Evolutionary conservation across 2,888 invertebrate species (phyloP), one percentile per base, ranked within the genome.

Genomic region (Leptogaster cylindrica): DNA sequence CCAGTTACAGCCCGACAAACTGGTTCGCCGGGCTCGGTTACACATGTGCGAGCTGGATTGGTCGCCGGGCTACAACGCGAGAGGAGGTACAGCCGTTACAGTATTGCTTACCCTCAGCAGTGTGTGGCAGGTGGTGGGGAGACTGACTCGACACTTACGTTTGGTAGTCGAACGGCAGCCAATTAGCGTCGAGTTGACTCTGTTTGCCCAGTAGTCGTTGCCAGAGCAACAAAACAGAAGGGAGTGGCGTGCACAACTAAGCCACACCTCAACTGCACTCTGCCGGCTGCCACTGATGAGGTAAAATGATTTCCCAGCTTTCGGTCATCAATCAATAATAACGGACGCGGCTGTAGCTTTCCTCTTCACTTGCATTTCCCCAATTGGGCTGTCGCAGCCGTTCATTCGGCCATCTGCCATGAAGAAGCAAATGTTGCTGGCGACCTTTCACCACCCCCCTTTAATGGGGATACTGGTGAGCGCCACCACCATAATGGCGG

Each of bases 281-380:
- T n/a, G 41, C 16, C 16, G 14, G 4, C 18, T 39, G 18, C 20
- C 20, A 28, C 31, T 23, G 41, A 33, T 25, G 41, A 14, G 23
- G 23, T 12, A 14, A 33, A 51, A 41, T 51, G 64, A 67, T 67
- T 67, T 63, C 44, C 46, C 44, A 67, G 64, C 63, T 67, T 67
- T 31, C 33, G 44, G 64, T 18, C 67, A 23, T 27, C 48, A 52
- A 67, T 67, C 39, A 39, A 67, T n/a, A n/a, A n/a, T 64, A 64
- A 5, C 44, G 44, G 44, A 44, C 28, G 61, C 8, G n/a, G 20
- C 12, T 46, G 44, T 28, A n/a, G 55, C 25, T 20, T 8, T 46
- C 55, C 55, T 66, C 46, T 46, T 33, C 18, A 5, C 12, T 23
- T 8, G 6, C 14, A 10, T 31, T 3, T 5, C 7, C 7, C 16